Evolutionary conservation across 1,140 invertebrate species (phyloP).

Genomic region (Brachystomella parvula): DNA sequence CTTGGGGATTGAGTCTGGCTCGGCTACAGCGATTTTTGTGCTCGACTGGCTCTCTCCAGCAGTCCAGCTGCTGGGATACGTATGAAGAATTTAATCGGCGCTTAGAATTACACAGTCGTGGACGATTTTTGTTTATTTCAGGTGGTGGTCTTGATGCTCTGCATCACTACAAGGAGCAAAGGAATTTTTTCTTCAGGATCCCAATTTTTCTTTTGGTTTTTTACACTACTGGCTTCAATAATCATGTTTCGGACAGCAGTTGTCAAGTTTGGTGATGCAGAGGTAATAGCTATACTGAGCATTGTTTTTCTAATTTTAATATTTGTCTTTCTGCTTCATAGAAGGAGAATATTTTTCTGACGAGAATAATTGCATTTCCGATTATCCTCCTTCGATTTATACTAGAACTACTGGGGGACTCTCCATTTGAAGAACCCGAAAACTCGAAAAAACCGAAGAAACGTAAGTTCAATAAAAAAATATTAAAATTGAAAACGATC

Average conservation of each 20-base stretch:
- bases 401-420: background rate
- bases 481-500: background rate
- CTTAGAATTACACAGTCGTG: background rate
- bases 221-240: conserved; percentile 58
- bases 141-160: conserved; percentile 57
- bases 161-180: conserved; percentile 67
- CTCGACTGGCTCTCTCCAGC: conserved; percentile 1
- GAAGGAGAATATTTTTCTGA: background rate
- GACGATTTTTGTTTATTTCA: conserved; percentile 45
- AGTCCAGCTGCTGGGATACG: background rate
- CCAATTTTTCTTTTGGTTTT: conserved; percentile 79
- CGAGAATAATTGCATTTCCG: conserved; percentile 49
- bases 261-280: background rate
- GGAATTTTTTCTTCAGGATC: conserved; percentile 80
- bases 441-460: background rate
- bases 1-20: background rate
- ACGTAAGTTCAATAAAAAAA: background rate
- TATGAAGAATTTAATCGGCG: background rate
- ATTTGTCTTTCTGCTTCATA: background rate
- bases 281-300: background rate
- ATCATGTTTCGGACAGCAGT: conserved; percentile 59
- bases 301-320: background rate
- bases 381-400: conserved; percentile 4
- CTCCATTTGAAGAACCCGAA: background rate
- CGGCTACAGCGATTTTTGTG: background rate